Conservation (phyloP, 1,140 invertebrate species). For the Drosophila micromelanica region DNA sequence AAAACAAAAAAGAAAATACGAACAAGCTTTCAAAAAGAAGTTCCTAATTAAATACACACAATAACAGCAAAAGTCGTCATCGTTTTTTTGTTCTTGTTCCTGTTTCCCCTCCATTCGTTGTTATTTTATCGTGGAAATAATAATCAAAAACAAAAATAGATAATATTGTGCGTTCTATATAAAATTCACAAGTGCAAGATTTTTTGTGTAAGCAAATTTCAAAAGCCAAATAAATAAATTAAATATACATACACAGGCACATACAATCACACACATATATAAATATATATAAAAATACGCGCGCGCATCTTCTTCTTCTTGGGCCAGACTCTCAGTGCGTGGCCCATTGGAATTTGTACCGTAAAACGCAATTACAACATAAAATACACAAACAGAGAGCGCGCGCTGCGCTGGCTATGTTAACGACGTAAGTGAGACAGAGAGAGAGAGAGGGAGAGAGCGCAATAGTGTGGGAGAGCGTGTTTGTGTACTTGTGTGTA, state of each 20-base stretch:
- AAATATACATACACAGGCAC: slow-evolving; percentile 16
- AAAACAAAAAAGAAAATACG: neutral
- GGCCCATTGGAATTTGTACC: slow-evolving; percentile 80
- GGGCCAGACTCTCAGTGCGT: slow-evolving; percentile 46
- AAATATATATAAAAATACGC: slow-evolving; percentile 63
- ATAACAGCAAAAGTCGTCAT: slow-evolving; percentile 36
- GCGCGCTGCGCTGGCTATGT: slow-evolving; percentile 21
- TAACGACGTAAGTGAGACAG: slow-evolving; percentile 31
- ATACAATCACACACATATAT: slow-evolving; percentile 5
- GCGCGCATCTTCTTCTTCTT: slow-evolving; percentile 63
- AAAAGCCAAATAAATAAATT: slow-evolving; percentile 22
- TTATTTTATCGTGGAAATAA: slow-evolving; percentile 52
- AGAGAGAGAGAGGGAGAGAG: neutral
- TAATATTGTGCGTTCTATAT: slow-evolving; percentile 14
- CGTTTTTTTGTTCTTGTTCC: slow-evolving; percentile 40
- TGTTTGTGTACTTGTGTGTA: too few relatives aligned
- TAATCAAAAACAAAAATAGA: slow-evolving; percentile 6
- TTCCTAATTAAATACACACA: slow-evolving; percentile 58
- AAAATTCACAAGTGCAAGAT: slow-evolving; percentile 35
- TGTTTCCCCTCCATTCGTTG: slow-evolving; percentile 38
- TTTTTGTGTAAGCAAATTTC: slow-evolving; percentile 34
- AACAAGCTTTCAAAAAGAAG: slow-evolving; percentile 39
- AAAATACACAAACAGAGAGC: slow-evolving; percentile 68
- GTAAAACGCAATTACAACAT: slow-evolving; percentile 80
- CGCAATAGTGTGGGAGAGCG: neutral